Base-by-base conservation (phyloP, 1,140 invertebrate genomes). In the Drosophila nannoptera region DNA sequence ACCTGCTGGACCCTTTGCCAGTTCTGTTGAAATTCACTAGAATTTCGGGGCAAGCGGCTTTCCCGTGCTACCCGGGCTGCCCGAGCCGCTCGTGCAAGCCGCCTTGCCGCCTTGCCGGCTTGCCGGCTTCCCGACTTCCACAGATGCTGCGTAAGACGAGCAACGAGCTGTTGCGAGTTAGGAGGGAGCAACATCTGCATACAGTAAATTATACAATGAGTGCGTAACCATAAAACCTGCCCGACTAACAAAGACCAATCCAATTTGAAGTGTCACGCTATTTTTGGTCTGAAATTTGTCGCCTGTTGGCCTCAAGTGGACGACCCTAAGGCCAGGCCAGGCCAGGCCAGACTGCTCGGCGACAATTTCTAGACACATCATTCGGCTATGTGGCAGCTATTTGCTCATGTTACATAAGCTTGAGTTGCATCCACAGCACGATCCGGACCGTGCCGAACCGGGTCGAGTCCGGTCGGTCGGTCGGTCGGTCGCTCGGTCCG, bases 221-320 rank as follows among this genome's bases (percentile, higher is more conserved):
- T 70, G 76, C 65, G 61, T 76, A 81, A 84, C 80, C 81, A 80
- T 86, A 64, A 86, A 77, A 84, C 80, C 81, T 86, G 77, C 77
- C 74, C 61, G 56, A n/a, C 32, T 48, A 70, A 54, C 69, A 43
- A 62, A 67, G 42, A 35, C 62, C 70, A 62, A 83, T 71, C 71
- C 71, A 61, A 83, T 70, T 74, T 80, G 81, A 84, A 84, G 80
- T 84, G 80, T 84, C 80, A 84, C 76, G 81, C 69, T 84, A 84
- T 84, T 84, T 86, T 80, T 67, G 76, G 69, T 69, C 81, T 53
- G 33, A 83, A 84, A 84, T 84, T 84, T 84, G 80, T 84, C 80
- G 74, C 81, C 58, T 59, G 60, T 63, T 55, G 55, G 77, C 48
- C 69, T 84, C 69, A 83, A 83, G 80, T 84, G 78, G 68, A 60